phyloP scores from a whole-genome alignment of 2,797 vertebrate species.

The Halcyon badia region DNA sequence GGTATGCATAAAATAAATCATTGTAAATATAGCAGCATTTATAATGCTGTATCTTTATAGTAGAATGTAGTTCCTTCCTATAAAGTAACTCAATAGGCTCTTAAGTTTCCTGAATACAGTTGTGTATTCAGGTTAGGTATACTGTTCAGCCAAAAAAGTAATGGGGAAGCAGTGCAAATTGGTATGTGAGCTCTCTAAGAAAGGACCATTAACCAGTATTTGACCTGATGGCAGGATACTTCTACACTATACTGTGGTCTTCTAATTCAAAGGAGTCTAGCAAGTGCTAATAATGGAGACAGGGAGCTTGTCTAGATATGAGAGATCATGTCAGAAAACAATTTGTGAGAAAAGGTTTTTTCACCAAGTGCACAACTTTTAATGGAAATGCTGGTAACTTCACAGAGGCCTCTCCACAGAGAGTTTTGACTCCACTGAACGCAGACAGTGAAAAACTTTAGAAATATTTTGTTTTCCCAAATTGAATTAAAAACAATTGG shows the following conservation, averaged over 20 bases:
- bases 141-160: neutral
- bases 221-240: neutral
- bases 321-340: neutral
- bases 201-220: neutral
- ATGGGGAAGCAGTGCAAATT: neutral
- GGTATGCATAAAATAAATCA: neutral
- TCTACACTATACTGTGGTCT: fast-evolving
- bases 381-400: neutral
- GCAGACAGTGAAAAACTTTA: neutral
- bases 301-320: neutral
- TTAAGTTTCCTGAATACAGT: neutral
- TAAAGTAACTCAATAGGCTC: neutral
- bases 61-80: neutral
- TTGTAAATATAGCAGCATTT: neutral
- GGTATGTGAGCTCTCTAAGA: neutral
- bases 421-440: neutral
- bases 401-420: neutral
- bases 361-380: neutral
- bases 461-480: neutral
- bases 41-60: neutral
- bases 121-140: neutral
- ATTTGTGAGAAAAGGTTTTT: neutral
- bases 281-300: neutral
- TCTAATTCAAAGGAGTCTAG: neutral
- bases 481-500: neutral